Conservation (phyloP, 2,888 invertebrate genomes). For the Eubasilissa splendida region DNA sequence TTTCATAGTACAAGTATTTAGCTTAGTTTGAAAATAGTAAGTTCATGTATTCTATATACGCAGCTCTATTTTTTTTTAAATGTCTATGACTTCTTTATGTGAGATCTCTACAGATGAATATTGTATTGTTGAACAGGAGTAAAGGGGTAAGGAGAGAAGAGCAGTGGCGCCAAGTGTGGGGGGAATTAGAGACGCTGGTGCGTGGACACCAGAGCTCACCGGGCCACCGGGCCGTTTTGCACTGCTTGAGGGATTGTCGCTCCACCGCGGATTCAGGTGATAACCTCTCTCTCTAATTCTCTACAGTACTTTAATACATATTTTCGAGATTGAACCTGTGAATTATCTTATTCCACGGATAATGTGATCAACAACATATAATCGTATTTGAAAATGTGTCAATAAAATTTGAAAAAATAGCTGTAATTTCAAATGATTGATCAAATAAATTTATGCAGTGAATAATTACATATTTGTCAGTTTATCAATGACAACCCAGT, state of each 20-base stretch:
- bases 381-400: too few relatives aligned
- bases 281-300: not conserved
- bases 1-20: too few relatives aligned
- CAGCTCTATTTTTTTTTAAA: not conserved
- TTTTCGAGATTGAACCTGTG: too few relatives aligned
- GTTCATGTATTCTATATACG: not conserved
- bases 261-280: constrained; percentile 60
- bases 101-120: constrained; percentile 50
- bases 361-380: too few relatives aligned
- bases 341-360: too few relatives aligned
- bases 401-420: too few relatives aligned
- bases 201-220: constrained; percentile 84
- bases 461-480: too few relatives aligned
- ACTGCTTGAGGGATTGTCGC: constrained; percentile 86
- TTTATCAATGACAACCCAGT: too few relatives aligned
- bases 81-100: not conserved
- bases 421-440: too few relatives aligned
- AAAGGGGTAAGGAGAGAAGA: constrained; percentile 82
- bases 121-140: constrained; percentile 62
- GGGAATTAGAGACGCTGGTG: constrained; percentile 88
- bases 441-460: too few relatives aligned
- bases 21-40: too few relatives aligned
- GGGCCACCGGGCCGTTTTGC: constrained; percentile 84
- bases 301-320: too few relatives aligned
- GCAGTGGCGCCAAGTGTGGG: constrained; percentile 92